phyloP scores from a whole-genome alignment of 2,113 vertebrate species.

The Mohoua ochrocephala region DNA sequence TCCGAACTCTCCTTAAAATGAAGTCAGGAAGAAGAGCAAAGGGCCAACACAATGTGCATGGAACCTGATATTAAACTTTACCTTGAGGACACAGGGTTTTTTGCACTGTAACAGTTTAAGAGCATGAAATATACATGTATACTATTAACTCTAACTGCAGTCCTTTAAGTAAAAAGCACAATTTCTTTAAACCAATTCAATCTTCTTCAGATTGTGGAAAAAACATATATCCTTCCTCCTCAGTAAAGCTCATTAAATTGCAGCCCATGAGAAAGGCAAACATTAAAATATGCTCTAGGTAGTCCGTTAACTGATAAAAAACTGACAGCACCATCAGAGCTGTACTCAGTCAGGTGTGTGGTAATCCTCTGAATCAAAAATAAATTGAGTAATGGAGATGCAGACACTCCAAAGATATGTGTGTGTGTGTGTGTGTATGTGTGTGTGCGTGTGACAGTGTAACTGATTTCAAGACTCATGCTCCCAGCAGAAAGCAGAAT shows the following conservation, averaged over 20 bases:
- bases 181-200: background rate
- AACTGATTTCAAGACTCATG: background rate
- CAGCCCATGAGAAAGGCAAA: background rate
- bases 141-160: background rate
- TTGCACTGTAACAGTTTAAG: background rate
- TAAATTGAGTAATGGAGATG: background rate
- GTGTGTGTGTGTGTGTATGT: background rate
- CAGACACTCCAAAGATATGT: background rate
- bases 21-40: background rate
- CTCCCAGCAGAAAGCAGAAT: background rate
- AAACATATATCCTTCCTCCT: background rate
- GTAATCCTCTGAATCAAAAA: background rate
- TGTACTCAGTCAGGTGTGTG: background rate
- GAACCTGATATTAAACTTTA: background rate
- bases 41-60: background rate
- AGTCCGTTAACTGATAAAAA: background rate
- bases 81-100: rapidly evolving
- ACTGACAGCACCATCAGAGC: background rate
- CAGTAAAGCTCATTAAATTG: background rate
- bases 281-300: background rate
- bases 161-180: background rate
- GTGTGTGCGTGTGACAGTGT: rapidly evolving
- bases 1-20: background rate
- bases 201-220: background rate
- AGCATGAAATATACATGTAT: background rate